These are phyloP conservation scores for Nemotelus nigrinus DNA, from an alignment of 2,888 invertebrate genomes.

Conservation along the genomic window DNA sequence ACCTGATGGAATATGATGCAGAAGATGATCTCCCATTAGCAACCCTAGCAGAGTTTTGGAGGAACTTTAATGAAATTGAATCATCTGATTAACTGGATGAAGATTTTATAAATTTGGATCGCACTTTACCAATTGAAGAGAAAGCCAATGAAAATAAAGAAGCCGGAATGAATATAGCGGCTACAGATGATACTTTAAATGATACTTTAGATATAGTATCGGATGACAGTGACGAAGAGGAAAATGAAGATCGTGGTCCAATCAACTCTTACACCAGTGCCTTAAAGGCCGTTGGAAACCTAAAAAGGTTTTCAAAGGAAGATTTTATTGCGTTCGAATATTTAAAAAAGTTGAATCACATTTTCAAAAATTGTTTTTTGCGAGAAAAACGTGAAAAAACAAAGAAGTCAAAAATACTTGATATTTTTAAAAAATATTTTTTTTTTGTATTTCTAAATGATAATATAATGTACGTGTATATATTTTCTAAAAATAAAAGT, in stretches of 20 bases:
- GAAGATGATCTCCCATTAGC: neutral
- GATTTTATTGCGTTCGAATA: conserved; percentile 1
- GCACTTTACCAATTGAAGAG: conserved; percentile 15
- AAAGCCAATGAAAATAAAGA: conserved; percentile 9
- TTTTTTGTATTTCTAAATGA: conserved; percentile 16
- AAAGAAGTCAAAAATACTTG: neutral
- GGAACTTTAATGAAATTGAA: conserved; percentile 18
- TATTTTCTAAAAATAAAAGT: conserved; percentile 3
- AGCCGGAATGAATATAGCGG: conserved; percentile 12
- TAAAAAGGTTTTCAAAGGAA: neutral
- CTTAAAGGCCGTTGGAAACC: too few species aligned
- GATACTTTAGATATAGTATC: conserved; percentile 16
- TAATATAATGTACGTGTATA: conserved; percentile 13
- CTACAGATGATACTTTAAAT: neutral
- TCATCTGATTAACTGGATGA: conserved; percentile 10
- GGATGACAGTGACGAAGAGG: conserved; percentile 17
- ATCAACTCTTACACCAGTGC: too few species aligned
- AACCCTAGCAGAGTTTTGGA: conserved; percentile 2
- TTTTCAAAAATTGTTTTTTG: conserved; percentile 15
- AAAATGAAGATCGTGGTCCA: too few species aligned
- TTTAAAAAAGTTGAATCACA: conserved; percentile 17
- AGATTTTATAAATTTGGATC: conserved; percentile 8
- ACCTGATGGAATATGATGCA: too few species aligned
- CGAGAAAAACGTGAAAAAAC: conserved; percentile 9
- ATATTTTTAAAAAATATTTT: too few species aligned